Conservation (phyloP, 2,888 invertebrate genomes). For the Liposcelis brunnea region DNA sequence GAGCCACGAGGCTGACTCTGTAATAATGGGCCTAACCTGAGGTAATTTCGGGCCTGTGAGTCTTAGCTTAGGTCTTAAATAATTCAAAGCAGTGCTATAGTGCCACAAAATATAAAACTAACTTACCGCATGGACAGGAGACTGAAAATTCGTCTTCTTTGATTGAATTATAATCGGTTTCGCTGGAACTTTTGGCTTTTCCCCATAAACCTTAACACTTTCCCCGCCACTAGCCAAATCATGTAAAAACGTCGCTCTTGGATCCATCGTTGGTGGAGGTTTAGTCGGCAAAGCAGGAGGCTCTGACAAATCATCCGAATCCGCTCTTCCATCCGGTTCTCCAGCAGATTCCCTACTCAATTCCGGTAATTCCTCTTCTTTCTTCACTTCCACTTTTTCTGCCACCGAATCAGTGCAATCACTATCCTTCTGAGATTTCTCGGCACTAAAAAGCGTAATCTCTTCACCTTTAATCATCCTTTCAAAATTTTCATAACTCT, state of each 20-base stretch:
- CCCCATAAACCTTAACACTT: conserved; percentile 19
- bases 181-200: conserved; percentile 50
- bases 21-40: too few relatives aligned
- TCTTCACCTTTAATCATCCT: conserved; percentile 1
- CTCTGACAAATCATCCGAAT: conserved; percentile 52
- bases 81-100: too few relatives aligned
- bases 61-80: too few relatives aligned
- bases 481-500: neutral
- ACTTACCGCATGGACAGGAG: too few relatives aligned
- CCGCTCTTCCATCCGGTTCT: conserved; percentile 74
- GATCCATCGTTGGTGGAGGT: conserved; percentile 39
- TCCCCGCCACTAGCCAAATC: conserved; percentile 34
- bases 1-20: too few relatives aligned
- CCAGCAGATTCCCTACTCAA: conserved; percentile 65
- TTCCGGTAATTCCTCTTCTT: conserved; percentile 30
- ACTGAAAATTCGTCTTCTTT: conserved; percentile 10
- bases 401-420: neutral
- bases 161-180: conserved; percentile 41
- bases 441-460: neutral
- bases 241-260: conserved; percentile 54
- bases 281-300: conserved; percentile 52
- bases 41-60: too few relatives aligned
- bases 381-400: conserved; percentile 4
- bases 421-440: neutral
- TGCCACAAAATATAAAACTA: neutral